A percentile compares a stretch with the other conserved stretches of the same genome.
phyloP scores from a whole-genome alignment of 2,113 vertebrate genomes.

The Seriola rivoliana region DNA sequence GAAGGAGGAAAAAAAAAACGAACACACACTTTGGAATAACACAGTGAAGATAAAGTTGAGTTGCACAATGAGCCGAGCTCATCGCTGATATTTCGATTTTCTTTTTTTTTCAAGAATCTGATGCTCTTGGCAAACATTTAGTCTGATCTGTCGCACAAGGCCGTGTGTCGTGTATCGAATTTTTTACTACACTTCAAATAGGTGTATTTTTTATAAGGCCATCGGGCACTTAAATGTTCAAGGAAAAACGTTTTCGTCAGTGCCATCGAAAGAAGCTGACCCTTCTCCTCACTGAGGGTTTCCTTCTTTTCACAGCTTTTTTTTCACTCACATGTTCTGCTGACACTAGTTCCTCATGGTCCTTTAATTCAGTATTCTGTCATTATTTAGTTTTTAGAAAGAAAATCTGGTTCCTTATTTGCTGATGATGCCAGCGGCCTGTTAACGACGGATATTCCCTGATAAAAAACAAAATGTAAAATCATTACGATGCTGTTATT shows the following conservation, averaged over 20 bases:
- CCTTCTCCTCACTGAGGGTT: neutral
- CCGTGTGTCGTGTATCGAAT: neutral
- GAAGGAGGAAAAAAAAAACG: fast-evolving
- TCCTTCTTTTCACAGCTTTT: neutral
- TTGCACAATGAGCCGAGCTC: neutral
- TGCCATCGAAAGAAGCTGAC: neutral
- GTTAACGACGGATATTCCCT: neutral
- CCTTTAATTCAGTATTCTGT: neutral
- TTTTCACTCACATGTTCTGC: neutral
- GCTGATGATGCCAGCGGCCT: constrained; percentile 6
- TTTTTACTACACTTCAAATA: neutral
- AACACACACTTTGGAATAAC: neutral
- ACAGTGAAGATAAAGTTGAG: no score
- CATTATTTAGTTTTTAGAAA: neutral
- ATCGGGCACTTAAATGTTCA: neutral
- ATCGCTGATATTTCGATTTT: constrained; percentile 13
- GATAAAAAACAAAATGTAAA: constrained; percentile 4
- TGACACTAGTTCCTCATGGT: neutral
- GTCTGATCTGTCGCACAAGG: neutral
- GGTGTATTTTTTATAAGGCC: neutral
- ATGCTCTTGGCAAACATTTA: neutral
- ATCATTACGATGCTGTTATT: neutral
- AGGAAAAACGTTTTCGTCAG: neutral
- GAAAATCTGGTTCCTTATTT: neutral
- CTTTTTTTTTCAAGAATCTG: neutral